Evolutionary conservation across 2,888 invertebrate genomes (phyloP).

Genomic region (Chalcis sispes): DNA sequence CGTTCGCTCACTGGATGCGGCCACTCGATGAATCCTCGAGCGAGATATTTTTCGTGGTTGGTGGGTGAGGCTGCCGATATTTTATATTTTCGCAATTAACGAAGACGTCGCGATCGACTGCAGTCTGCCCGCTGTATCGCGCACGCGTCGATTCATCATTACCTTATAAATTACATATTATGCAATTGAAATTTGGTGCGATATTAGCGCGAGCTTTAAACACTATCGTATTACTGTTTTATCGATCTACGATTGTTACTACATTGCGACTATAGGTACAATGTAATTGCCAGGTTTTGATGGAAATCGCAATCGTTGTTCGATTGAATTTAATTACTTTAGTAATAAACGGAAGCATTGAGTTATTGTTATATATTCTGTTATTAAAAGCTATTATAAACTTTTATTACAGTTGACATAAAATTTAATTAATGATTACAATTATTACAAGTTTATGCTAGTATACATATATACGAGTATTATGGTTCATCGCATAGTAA

Average conservation of each 20-base stretch:
- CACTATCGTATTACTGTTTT: neutral
- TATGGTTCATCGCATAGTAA: neutral
- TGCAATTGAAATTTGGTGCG: slow-evolving; percentile 45
- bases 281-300: slow-evolving; percentile 20
- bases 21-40: neutral
- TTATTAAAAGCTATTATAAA: no score
- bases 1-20: neutral
- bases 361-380: no score
- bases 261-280: neutral
- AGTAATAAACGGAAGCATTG: no score
- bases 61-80: no score
- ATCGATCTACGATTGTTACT: slow-evolving; percentile 3
- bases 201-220: neutral
- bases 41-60: no score
- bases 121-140: neutral
- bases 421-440: slow-evolving; percentile 12
- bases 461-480: neutral
- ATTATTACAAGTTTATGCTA: neutral
- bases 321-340: slow-evolving; percentile 21
- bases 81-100: slow-evolving; percentile 7
- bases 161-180: slow-evolving; percentile 30
- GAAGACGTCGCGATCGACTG: slow-evolving; percentile 1
- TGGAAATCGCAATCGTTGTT: slow-evolving; percentile 30
- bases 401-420: slow-evolving; percentile 1
- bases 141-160: no score